A percentile compares a stretch with the other conserved stretches of the same genome.
Evolutionary conservation across 2,113 vertebrate species (phyloP).

Genomic region (Corydoras sp.): DNA sequence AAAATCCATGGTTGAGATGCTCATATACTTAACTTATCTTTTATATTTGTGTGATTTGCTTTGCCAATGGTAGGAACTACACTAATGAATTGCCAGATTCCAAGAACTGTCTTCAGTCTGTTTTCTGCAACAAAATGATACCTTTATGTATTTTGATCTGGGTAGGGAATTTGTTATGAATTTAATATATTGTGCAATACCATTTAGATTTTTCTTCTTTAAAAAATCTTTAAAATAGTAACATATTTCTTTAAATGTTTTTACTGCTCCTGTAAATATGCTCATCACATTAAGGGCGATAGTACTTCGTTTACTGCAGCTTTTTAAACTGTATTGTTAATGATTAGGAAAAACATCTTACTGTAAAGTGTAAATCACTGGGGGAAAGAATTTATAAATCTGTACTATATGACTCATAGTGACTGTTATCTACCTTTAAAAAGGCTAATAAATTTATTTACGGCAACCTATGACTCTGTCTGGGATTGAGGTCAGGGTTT

Average conservation of each 20-base stretch:
- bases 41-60: too few species aligned
- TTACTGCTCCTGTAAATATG: conserved; percentile 58
- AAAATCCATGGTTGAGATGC: conserved; percentile 13
- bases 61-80: conserved; percentile 39
- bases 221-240: conserved; percentile 49
- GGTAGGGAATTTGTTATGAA: conserved; percentile 47
- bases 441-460: conserved; percentile 88
- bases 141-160: conserved; percentile 33
- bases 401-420: conserved; percentile 73
- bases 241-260: conserved; percentile 30
- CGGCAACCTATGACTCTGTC: conserved; percentile 54
- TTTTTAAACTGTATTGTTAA: conserved; percentile 77
- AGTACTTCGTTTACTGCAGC: conserved; percentile 77
- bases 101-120: conserved; percentile 48
- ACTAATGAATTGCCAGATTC: conserved; percentile 43
- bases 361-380: conserved; percentile 85
- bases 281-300: conserved; percentile 64
- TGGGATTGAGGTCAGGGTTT: neutral
- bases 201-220: conserved; percentile 51
- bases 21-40: conserved; percentile 48
- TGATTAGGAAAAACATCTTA: conserved; percentile 64
- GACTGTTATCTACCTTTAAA: conserved; percentile 73
- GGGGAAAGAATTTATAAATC: conserved; percentile 47
- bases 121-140: conserved; percentile 42
- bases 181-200: conserved; percentile 82